Conservation (phyloP, 2,113 vertebrate species). For the Melanostigma gelatinosum region DNA sequence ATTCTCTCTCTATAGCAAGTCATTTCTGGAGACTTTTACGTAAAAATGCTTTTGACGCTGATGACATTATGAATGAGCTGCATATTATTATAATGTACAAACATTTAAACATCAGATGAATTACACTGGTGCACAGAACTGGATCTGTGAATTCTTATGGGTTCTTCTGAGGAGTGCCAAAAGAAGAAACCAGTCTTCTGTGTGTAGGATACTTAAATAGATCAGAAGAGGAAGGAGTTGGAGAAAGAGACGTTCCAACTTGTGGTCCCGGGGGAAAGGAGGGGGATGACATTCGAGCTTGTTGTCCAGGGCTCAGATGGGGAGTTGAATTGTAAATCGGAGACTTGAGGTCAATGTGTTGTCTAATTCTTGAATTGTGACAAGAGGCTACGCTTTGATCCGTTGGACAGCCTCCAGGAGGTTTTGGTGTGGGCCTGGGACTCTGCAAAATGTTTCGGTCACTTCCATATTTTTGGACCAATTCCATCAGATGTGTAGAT, state of each 20-base stretch:
- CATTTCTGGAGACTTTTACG: neutral
- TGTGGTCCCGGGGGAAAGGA: neutral
- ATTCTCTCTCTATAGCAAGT: neutral
- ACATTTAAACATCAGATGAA: slow-evolving; percentile 3
- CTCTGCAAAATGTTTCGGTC: slow-evolving; percentile 40
- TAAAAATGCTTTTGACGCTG: neutral
- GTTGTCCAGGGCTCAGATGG: slow-evolving; percentile 18
- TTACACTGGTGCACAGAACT: slow-evolving; percentile 49
- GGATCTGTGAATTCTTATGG: slow-evolving; percentile 53
- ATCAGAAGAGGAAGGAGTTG: slow-evolving; percentile 44
- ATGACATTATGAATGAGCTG: neutral
- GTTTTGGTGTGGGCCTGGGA: slow-evolving; percentile 55
- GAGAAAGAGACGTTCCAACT: slow-evolving; percentile 44
- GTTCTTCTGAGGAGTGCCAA: slow-evolving; percentile 58
- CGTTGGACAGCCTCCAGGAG: slow-evolving; percentile 38
- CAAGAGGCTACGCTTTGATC: slow-evolving; percentile 30
- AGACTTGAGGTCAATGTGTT: slow-evolving; percentile 30
- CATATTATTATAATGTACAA: neutral
- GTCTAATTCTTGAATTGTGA: slow-evolving; percentile 36
- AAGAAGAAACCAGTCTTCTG: slow-evolving; percentile 63
- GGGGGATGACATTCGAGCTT: slow-evolving; percentile 21
- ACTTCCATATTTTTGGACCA: slow-evolving; percentile 52
- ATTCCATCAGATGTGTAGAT: slow-evolving; percentile 21
- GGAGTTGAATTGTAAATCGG: slow-evolving; percentile 17
- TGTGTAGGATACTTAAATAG: slow-evolving; percentile 22